Conservation (phyloP, 92 coral and sea anemone species). For the Porites divaricata region DNA sequence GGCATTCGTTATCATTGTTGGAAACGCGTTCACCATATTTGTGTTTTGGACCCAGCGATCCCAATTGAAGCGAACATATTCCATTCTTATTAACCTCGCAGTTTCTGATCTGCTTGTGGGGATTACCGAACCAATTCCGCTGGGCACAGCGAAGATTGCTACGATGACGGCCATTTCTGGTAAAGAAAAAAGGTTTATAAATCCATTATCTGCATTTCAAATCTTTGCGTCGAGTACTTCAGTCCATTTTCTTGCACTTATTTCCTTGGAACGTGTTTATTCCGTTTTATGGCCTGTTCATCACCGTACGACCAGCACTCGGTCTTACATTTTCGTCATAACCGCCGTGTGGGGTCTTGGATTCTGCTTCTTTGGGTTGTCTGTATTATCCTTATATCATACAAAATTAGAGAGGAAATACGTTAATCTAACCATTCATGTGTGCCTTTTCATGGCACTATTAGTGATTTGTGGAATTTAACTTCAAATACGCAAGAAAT, state of each 20-base stretch:
- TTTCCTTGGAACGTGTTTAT: not conserved
- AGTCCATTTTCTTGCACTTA: not conserved
- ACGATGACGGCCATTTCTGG: not conserved
- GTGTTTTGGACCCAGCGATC: conserved; percentile 1
- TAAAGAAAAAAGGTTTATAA: not conserved
- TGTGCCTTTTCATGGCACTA: not conserved
- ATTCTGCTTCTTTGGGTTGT: not conserved
- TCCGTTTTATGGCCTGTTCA: conserved; percentile 13
- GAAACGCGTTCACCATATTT: not conserved
- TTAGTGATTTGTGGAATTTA: not conserved
- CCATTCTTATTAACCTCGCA: conserved; percentile 14
- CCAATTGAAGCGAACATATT: not conserved
- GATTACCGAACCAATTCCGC: not conserved
- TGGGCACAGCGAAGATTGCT: not conserved
- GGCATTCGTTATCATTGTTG: not conserved
- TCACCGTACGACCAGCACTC: not conserved
- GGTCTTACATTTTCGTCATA: not conserved
- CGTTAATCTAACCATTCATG: not conserved
- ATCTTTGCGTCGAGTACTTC: not conserved
- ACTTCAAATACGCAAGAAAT: not conserved
- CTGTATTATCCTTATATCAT: not conserved
- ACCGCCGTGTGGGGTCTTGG: not conserved
- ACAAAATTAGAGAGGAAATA: not conserved
- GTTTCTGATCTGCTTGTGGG: conserved; percentile 21
- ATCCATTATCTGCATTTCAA: not conserved